phyloP scores from a whole-genome alignment of 1,140 invertebrate species.

The Calliphora vicina region DNA sequence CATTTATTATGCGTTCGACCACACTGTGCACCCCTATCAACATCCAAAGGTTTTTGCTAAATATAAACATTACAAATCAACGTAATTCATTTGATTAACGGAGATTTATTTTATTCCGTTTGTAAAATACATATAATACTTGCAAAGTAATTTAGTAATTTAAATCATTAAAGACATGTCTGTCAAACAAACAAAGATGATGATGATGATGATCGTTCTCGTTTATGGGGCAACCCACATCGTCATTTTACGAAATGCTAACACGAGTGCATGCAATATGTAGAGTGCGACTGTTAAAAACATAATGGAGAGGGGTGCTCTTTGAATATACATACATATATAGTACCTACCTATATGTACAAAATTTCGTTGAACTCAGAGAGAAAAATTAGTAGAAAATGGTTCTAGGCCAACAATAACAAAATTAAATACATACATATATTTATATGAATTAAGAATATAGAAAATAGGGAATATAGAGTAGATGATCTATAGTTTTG shows the following conservation, averaged over 20 bases:
- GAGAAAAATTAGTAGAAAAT: background rate
- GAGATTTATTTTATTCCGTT: background rate
- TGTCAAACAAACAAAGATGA: background rate
- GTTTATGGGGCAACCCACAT: no score
- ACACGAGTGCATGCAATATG: no score
- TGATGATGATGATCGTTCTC: no score
- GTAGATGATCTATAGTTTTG: no score
- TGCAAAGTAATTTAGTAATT: slow-evolving; percentile 26
- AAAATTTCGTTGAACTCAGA: background rate
- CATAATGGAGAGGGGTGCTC: background rate
- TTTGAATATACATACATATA: background rate
- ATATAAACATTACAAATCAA: background rate
- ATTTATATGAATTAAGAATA: background rate
- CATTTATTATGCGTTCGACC: no score
- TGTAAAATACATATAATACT: background rate
- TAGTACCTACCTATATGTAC: no score
- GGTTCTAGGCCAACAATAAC: slow-evolving; percentile 1
- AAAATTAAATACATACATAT: background rate
- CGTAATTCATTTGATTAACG: slow-evolving; percentile 1
- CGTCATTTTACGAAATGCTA: no score
- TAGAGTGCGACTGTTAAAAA: no score
- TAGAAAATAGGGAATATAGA: no score
- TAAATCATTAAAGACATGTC: background rate
- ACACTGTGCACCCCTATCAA: no score
- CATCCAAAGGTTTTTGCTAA: background rate